Conservation (phyloP, 2,113 vertebrate genomes). For the Cryptotis parvus region DNA sequence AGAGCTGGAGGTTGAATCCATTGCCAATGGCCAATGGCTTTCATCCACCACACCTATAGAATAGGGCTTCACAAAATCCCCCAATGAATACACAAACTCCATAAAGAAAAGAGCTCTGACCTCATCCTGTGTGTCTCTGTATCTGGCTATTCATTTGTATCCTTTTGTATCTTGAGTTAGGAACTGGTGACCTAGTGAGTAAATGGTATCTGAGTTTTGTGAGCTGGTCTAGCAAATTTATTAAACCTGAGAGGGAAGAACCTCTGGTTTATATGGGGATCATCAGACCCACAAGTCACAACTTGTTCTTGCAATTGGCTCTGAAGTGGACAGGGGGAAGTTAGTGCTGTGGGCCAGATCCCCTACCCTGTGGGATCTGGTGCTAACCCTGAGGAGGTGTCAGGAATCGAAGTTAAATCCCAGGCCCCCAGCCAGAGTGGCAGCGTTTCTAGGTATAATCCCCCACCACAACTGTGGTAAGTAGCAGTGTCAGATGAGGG, state of each 20-base stretch:
- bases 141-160: neutral
- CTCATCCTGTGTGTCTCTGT: neutral
- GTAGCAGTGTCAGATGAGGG: neutral
- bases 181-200: neutral
- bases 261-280: neutral
- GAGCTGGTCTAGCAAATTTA: neutral
- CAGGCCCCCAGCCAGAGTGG: neutral
- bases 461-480: neutral
- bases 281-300: neutral
- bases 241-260: too few species aligned
- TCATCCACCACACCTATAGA: neutral
- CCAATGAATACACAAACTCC: neutral
- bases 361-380: neutral
- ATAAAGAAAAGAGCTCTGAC: neutral
- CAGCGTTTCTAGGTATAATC: neutral
- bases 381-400: neutral
- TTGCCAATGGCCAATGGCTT: neutral
- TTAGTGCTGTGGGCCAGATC: neutral
- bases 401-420: neutral
- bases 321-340: neutral
- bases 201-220: neutral
- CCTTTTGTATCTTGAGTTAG: conserved; percentile 5
- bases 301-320: neutral
- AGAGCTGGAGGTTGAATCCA: neutral
- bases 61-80: neutral